Conservation (phyloP, 1,140 invertebrate species). For the Nautilus pompilius region DNA sequence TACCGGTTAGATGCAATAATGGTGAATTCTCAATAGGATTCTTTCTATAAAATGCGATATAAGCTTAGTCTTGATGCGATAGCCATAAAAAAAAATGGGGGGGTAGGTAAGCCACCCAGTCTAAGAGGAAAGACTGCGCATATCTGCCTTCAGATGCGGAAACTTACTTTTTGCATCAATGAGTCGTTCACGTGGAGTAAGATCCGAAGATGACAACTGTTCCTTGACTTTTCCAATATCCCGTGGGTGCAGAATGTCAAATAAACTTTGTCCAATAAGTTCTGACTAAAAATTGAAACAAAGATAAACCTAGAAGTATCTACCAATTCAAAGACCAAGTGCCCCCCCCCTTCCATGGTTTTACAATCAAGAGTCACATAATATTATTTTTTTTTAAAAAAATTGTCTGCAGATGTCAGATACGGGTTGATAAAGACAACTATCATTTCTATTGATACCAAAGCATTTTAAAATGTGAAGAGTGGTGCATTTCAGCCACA, state of each 20-base stretch:
- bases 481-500: too few species aligned
- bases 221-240: slow-evolving; percentile 94
- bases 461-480: too few species aligned
- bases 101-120: too few species aligned
- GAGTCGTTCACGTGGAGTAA: slow-evolving; percentile 80
- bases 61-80: too few species aligned
- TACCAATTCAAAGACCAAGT: neutral
- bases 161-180: slow-evolving; percentile 91
- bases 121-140: too few species aligned
- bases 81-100: too few species aligned
- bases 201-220: slow-evolving; percentile 85
- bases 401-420: neutral
- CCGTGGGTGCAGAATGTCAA: slow-evolving; percentile 92
- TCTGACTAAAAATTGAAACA: slow-evolving; percentile 65
- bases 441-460: too few species aligned
- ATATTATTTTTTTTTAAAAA: neutral
- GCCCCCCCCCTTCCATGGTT: neutral
- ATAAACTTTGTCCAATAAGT: slow-evolving; percentile 86
- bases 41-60: too few species aligned
- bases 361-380: neutral
- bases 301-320: neutral
- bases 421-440: too few species aligned
- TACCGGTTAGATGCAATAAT: too few species aligned
- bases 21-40: too few species aligned
- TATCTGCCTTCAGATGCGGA: too few species aligned